Base-by-base conservation (phyloP, 2,797 vertebrate genomes). In the Smutsia temminckii region DNA sequence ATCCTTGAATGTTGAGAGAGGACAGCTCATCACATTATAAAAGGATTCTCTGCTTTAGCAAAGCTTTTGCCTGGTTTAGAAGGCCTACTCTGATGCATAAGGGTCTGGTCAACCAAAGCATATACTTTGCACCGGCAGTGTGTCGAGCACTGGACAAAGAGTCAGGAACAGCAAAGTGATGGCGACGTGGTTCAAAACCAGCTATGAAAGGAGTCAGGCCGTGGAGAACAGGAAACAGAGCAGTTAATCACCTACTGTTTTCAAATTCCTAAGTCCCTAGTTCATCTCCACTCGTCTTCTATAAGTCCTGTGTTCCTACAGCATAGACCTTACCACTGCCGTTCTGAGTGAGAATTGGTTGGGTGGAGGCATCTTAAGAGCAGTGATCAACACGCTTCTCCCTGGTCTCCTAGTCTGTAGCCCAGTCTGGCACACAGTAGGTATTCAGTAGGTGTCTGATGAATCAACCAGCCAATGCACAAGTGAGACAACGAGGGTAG, bases 31-130 rank as follows among this genome's bases (percentile, higher is more conserved):
- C 29, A 17, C 2, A 0, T 59, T 42, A 7, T 4, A 16, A 68
- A 90, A 81, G 21, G 63, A 16, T n/a, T 40, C 16, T 55, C n/a
- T 6, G 42, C 32, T n/a, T 49, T 40, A 7, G 32, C 23, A 34
- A 37, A 59, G 17, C 23, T 75, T 12, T 32, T 5, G 0, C 27
- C 46, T 17, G 40, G 23, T 3, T 8, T 1, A 8, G 23, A 17
- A 6, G 51, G 42, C 20, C n/a, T 17, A 1, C 21, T n/a, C 23
- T 4, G 21, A 51, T 3, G 1, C 37, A 0, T 4, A 4, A 77
- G 68, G 11, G 2, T 23, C 27, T 14, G n/a, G 34, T 13, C 34
- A 3, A 27, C 21, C 20, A 8, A 8, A 18, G 29, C 0, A 0
- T 0, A 1, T 6, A 5, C 46, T 21, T 34, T 32, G 53, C 4